phyloP scores from a whole-genome alignment of 1,140 invertebrate genomes.

The Callitettix versicolor region DNA sequence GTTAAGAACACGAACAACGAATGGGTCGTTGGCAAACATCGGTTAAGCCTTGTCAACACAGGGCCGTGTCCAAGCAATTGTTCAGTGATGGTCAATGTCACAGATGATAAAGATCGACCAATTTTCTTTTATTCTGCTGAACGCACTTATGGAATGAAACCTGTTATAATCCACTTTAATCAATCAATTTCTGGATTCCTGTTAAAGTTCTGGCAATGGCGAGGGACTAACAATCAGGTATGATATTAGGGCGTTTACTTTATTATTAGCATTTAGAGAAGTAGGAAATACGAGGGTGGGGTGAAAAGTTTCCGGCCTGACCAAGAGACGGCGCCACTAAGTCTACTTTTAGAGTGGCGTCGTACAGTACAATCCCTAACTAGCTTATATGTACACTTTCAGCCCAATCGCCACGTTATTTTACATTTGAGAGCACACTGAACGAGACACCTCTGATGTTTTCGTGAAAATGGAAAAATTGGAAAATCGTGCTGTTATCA shows the following conservation, averaged over 20 bases:
- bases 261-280: background rate
- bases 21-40: slow-evolving; percentile 22
- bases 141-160: slow-evolving; percentile 52
- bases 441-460: too few relatives aligned
- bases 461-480: too few relatives aligned
- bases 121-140: slow-evolving; percentile 44
- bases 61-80: slow-evolving; percentile 52
- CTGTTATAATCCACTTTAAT: slow-evolving; percentile 48
- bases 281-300: too few relatives aligned
- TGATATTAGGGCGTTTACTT: slow-evolving; percentile 2
- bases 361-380: too few relatives aligned
- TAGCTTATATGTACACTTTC: too few relatives aligned
- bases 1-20: background rate
- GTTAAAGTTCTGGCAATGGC: slow-evolving; percentile 71
- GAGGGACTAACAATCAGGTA: slow-evolving; percentile 24
- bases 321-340: too few relatives aligned
- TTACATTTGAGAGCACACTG: too few relatives aligned
- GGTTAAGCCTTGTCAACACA: slow-evolving; percentile 47
- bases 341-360: too few relatives aligned
- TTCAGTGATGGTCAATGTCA: slow-evolving; percentile 45
- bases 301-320: too few relatives aligned
- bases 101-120: slow-evolving; percentile 38
- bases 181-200: slow-evolving; percentile 52
- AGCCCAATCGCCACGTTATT: too few relatives aligned
- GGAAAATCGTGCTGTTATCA: too few relatives aligned